phyloP scores from a whole-genome alignment of 2,797 vertebrate genomes.

The Amblyopsis hoosieri region DNA sequence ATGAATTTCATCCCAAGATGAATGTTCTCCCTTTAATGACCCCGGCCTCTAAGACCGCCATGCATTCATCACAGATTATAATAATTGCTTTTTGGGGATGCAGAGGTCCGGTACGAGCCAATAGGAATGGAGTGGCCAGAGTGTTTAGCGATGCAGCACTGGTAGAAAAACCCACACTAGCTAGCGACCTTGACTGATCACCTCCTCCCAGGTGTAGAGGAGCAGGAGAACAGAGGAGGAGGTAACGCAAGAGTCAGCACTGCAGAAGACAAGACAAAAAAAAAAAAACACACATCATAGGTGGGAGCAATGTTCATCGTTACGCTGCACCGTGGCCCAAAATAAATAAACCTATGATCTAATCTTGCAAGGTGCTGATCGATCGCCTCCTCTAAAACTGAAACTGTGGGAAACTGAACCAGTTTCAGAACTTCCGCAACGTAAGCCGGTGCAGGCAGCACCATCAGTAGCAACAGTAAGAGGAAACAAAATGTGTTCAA shows the following conservation, averaged over 20 bases:
- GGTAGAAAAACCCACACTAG: slow-evolving; percentile 25
- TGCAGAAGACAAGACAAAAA: slow-evolving; percentile 29
- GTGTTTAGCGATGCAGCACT: slow-evolving; percentile 62
- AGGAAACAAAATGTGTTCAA: too few relatives aligned
- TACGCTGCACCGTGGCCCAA: neutral
- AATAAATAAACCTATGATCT: too few relatives aligned
- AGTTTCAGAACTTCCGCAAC: too few relatives aligned
- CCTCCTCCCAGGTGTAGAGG: slow-evolving; percentile 31
- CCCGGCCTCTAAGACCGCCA: neutral
- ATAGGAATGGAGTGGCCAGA: slow-evolving; percentile 15
- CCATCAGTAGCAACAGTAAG: too few relatives aligned
- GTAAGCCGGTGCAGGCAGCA: too few relatives aligned
- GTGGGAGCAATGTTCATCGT: slow-evolving; percentile 8
- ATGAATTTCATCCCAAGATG: slow-evolving; percentile 32
- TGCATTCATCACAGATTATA: slow-evolving; percentile 47
- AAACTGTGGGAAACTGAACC: too few relatives aligned
- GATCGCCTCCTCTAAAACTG: too few relatives aligned
- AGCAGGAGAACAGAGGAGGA: neutral
- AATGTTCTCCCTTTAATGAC: slow-evolving; percentile 8
- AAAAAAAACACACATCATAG: slow-evolving; percentile 2
- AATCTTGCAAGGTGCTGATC: too few relatives aligned
- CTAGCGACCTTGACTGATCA: slow-evolving; percentile 67
- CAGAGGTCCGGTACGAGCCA: slow-evolving; percentile 40
- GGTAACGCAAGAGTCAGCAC: slow-evolving; percentile 60
- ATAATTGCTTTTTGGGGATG: slow-evolving; percentile 51